Evolutionary conservation across 37 sponge, comb jelly and placozoan genomes (phyloP).

Genomic region (Cliona cf. orientalis): DNA sequence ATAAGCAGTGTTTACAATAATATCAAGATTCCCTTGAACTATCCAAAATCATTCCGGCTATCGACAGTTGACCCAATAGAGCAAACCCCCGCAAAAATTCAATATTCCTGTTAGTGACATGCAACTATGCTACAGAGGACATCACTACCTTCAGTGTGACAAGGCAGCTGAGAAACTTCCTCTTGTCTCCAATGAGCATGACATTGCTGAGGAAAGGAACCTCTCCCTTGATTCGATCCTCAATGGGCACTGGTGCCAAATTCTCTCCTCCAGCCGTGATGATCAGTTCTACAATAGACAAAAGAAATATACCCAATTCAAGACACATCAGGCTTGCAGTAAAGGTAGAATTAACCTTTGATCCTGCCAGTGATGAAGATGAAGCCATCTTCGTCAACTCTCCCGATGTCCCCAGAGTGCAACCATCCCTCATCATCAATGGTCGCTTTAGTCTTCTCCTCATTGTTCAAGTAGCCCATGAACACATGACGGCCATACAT

Average conservation of each 20-base stretch:
- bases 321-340: background rate
- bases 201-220: slow-evolving; percentile 91
- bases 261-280: slow-evolving; percentile 94
- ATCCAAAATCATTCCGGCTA: background rate
- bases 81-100: background rate
- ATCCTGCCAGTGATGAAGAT: slow-evolving; percentile 76
- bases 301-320: background rate
- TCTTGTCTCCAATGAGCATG: slow-evolving; percentile 83
- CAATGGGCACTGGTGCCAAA: slow-evolving; percentile 84
- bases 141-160: slow-evolving; percentile 86
- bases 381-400: slow-evolving; percentile 70
- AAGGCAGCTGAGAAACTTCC: slow-evolving; percentile 80
- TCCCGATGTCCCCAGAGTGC: slow-evolving; percentile 89
- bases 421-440: slow-evolving; percentile 94
- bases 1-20: background rate
- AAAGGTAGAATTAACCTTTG: slow-evolving; percentile 49
- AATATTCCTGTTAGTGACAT: background rate
- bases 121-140: too few species aligned
- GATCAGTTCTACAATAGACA: slow-evolving; percentile 69
- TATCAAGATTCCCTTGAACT: background rate
- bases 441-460: slow-evolving; percentile 73
- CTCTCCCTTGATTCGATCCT: slow-evolving; percentile 65
- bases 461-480: slow-evolving; percentile 83
- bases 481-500: slow-evolving; percentile 85
- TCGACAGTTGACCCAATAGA: background rate